Base-by-base conservation (phyloP, 2,113 vertebrate genomes). In the Podarcis muralis region DNA sequence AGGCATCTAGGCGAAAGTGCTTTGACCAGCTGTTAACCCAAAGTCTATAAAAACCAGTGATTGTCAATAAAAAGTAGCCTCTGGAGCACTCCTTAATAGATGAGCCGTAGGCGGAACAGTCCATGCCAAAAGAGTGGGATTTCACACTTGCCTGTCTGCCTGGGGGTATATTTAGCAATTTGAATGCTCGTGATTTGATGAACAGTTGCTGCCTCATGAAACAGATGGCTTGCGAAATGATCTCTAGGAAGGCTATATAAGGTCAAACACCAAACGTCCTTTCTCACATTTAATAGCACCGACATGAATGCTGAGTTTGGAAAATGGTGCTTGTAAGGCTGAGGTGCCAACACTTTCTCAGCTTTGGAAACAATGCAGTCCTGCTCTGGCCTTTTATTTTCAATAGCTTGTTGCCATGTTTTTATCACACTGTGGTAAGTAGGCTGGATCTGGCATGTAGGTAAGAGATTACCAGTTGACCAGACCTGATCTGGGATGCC, bases 101-200 rank as follows among this genome's bases (percentile, higher is more conserved):
- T 65, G n/a, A 35, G n/a, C 69, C 40, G 27, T 48, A 83, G 1
- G 13, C 37, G 40, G 40, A 35, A 15, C 53, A 37, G 37, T 65
- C 57, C 30, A 62, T 5, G 62, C 22, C 40, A 2, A 25, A 68
- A 23, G 25, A 71, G 66, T 78, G 72, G 18, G 59, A 75, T 25
- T 66, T 22, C 30, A n/a, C 7, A 68, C 25, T 78, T 15, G 88
- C 0, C 0, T 69, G 8, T 15, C 69, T 83, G 37, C 74, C 59
- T 77, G 59, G n/a, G 48, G 75, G 35, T 75, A 91, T 71, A 3
- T 90, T 90, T 66, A 80, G 53, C 77, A 37, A 22, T 90, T n/a
- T 43, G 71, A 32, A 32, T 83, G 3, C 0, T 2, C 82, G 69
- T 43, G 66, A 81, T 35, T 32, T 71, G 53, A 59, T 71, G 65